Conservation (phyloP, 2,797 vertebrate species). For the Sebastiscus albofasciatus region DNA sequence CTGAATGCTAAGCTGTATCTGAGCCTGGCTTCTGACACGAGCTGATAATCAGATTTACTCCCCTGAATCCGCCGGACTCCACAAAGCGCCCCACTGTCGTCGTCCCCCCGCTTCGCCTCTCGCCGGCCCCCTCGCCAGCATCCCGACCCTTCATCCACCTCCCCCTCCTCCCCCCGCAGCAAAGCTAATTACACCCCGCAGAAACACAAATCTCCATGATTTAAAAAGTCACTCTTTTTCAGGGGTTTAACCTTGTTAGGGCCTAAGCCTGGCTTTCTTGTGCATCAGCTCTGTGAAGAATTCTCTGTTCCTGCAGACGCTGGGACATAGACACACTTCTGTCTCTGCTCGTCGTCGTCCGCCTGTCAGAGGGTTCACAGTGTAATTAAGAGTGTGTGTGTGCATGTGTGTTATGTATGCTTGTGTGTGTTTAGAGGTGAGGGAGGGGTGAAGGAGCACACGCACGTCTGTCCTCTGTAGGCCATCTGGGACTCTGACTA, state of each 20-base stretch:
- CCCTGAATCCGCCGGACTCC: slow-evolving; percentile 92
- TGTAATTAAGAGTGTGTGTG: slow-evolving; percentile 73
- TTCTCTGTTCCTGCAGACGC: slow-evolving; percentile 84
- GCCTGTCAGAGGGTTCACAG: slow-evolving; percentile 81
- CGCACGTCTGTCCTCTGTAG: slow-evolving; percentile 73
- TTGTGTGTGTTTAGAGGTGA: slow-evolving; percentile 60
- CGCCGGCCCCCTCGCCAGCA: slow-evolving; percentile 39
- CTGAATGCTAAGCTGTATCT: slow-evolving; percentile 97
- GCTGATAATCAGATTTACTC: slow-evolving; percentile 99
- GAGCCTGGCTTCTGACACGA: slow-evolving; percentile 98
- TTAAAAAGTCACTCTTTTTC: slow-evolving; percentile 97
- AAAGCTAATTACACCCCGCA: slow-evolving; percentile 98
- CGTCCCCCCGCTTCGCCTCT: slow-evolving; percentile 50
- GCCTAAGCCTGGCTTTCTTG: slow-evolving; percentile 96
- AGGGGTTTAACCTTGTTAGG: slow-evolving; percentile 99
- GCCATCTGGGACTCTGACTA: slow-evolving; percentile 84
- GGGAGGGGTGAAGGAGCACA: slow-evolving; percentile 61
- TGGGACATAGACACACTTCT: slow-evolving; percentile 85
- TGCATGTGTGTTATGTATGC: slow-evolving; percentile 57
- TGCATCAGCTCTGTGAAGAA: slow-evolving; percentile 82
- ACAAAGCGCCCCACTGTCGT: slow-evolving; percentile 97
- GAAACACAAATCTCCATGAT: slow-evolving; percentile 99
- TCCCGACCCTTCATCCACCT: slow-evolving; percentile 56
- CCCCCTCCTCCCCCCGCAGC: slow-evolving; percentile 83
- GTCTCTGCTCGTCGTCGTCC: slow-evolving; percentile 73